A percentile compares a stretch with the other conserved stretches of the same genome.
Conservation (phyloP, 2,888 invertebrate genomes). For the Gastracanthus pulcherrimus region DNA sequence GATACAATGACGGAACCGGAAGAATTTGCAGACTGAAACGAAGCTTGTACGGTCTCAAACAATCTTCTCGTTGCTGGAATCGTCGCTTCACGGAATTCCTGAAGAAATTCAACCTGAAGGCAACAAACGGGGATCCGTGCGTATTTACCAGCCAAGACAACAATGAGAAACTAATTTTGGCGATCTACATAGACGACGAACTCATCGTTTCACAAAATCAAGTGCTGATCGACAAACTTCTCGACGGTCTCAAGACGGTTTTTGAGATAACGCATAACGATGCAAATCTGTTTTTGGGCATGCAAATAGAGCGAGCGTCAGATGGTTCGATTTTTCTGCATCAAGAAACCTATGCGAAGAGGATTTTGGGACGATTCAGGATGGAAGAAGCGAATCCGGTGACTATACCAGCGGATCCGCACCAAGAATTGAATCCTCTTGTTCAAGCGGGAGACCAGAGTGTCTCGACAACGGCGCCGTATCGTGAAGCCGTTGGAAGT, state of each 20-base stretch:
- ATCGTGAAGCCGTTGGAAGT: neutral
- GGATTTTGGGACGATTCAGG: conserved; percentile 19
- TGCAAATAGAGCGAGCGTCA: neutral
- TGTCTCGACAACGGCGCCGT: neutral
- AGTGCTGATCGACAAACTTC: neutral
- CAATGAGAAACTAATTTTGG: neutral
- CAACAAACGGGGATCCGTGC: conserved; percentile 54
- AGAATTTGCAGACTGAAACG: conserved; percentile 62
- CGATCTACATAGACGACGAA: neutral
- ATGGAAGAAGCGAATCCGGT: conserved; percentile 47
- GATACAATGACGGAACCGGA: conserved; percentile 57
- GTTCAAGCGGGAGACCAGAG: too few relatives aligned
- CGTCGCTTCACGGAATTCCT: conserved; percentile 45
- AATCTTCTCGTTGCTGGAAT: conserved; percentile 65
- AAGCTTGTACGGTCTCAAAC: conserved; percentile 67
- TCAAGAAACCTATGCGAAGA: conserved; percentile 21
- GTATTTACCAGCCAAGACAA: conserved; percentile 17
- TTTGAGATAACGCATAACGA: conserved; percentile 36
- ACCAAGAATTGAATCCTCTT: conserved; percentile 30
- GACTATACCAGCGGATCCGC: conserved; percentile 44
- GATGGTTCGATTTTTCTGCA: conserved; percentile 31
- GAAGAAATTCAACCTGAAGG: conserved; percentile 33
- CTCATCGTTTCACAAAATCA: neutral
- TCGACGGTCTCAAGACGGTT: conserved; percentile 19
- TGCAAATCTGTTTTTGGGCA: conserved; percentile 20